These are phyloP conservation scores for Zoroaster sp. DNA, from an alignment of 53 echinoderm and acorn worm genomes.

Conservation along the genomic window DNA sequence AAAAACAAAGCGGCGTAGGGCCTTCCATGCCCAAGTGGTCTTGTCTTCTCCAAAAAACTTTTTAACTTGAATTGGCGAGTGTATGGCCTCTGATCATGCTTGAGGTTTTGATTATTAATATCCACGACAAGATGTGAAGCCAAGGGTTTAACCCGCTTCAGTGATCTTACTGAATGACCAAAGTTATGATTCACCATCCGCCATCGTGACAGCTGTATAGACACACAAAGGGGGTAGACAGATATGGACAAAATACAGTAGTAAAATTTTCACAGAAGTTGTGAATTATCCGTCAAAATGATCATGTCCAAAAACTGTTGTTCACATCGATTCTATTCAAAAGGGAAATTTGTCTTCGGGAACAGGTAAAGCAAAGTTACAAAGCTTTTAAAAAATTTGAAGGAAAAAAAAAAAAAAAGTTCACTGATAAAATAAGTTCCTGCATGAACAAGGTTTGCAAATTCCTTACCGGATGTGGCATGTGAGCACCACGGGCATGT, in stretches of 20 bases:
- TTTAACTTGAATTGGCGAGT: too few relatives aligned
- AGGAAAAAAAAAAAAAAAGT: not conserved
- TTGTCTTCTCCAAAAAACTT: not conserved
- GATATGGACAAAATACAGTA: not conserved
- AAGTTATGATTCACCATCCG: not conserved
- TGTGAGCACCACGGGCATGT: slow-evolving; percentile 95
- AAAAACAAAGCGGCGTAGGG: slow-evolving; percentile 49
- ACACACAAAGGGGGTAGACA: not conserved
- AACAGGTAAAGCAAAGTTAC: too few relatives aligned
- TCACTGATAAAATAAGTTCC: not conserved
- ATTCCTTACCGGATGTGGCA: slow-evolving; percentile 90
- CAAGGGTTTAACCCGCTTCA: not conserved
- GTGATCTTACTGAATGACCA: slow-evolving; percentile 6
- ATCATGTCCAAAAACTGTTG: too few relatives aligned
- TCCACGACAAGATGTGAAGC: not conserved
- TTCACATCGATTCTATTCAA: too few relatives aligned
- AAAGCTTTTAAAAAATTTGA: not conserved
- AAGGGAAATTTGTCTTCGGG: too few relatives aligned
- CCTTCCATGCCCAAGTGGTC: slow-evolving; percentile 48
- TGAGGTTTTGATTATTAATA: not conserved
- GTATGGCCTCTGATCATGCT: not conserved
- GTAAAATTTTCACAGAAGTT: too few relatives aligned
- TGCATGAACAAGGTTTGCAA: not conserved
- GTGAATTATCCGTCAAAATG: too few relatives aligned
- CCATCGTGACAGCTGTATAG: not conserved